Percentiles rank a stretch among this genome's conserved stretches.
phyloP scores from a whole-genome alignment of 1,140 invertebrate species.

The Chrysopa pallens region DNA sequence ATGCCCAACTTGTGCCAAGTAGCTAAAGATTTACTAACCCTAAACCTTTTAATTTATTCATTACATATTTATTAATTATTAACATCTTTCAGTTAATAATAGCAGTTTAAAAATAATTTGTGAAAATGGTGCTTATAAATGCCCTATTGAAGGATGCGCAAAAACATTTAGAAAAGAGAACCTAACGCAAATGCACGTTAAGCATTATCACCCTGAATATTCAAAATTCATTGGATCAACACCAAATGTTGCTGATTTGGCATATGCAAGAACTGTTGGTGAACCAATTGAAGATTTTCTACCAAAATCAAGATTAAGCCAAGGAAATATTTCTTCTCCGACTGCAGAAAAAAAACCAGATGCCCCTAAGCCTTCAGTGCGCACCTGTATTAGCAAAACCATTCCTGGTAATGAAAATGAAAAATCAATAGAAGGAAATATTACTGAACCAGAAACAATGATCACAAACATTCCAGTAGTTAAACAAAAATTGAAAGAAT shows the following conservation, averaged over 20 bases:
- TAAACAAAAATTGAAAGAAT: conserved; percentile 11
- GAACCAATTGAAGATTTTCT: conserved; percentile 28
- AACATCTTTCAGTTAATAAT: background rate
- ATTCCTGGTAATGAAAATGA: background rate
- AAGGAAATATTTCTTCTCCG: background rate
- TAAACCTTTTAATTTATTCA: conserved; percentile 15
- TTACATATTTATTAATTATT: conserved; percentile 1
- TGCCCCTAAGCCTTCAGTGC: conserved; percentile 8
- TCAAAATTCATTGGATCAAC: conserved; percentile 54
- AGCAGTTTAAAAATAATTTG: conserved; percentile 12
- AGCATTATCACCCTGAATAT: conserved; percentile 72
- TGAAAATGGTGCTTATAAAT: conserved; percentile 52
- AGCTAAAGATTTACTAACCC: no score
- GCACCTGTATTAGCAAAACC: conserved; percentile 1
- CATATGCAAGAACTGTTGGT: conserved; percentile 53
- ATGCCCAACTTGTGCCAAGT: conserved; percentile 1
- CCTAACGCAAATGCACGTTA: conserved; percentile 76
- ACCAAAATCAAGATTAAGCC: conserved; percentile 22
- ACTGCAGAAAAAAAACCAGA: conserved; percentile 6
- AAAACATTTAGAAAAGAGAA: conserved; percentile 84
- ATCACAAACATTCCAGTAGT: background rate
- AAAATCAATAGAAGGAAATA: background rate
- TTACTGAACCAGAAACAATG: background rate
- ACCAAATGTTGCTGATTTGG: conserved; percentile 69
- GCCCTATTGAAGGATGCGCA: conserved; percentile 62